These are phyloP conservation scores for Apodemia duryi DNA, from an alignment of 2,888 invertebrate genomes.

Conservation along the genomic window DNA sequence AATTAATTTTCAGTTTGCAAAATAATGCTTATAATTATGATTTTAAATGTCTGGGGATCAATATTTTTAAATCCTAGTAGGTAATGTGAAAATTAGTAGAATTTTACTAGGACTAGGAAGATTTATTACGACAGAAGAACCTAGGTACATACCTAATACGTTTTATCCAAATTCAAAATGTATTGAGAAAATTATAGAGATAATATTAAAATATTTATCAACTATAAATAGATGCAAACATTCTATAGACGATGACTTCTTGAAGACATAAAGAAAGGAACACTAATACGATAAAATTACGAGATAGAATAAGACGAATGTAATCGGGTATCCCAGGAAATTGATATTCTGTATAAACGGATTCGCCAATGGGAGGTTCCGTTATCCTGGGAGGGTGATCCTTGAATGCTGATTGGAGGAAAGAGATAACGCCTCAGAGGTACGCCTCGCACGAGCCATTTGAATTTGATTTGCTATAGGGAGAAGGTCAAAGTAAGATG, in stretches of 20 bases:
- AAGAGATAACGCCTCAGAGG: slow-evolving; percentile 61
- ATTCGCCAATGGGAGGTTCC: slow-evolving; percentile 51
- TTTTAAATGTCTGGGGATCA: too few species aligned
- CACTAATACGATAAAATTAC: slow-evolving; percentile 25
- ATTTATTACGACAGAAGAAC: too few species aligned
- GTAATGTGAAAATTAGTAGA: too few species aligned
- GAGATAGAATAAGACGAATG: slow-evolving; percentile 49
- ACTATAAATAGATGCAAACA: too few species aligned
- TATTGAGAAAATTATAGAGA: too few species aligned
- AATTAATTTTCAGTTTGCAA: too few species aligned
- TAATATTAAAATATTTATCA: too few species aligned
- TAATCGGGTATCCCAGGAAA: slow-evolving; percentile 52
- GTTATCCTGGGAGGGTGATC: slow-evolving; percentile 69
- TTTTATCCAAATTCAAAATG: too few species aligned
- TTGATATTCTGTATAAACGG: slow-evolving; percentile 45
- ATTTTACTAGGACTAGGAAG: too few species aligned
- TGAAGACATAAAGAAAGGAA: slow-evolving; percentile 35
- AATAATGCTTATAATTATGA: too few species aligned
- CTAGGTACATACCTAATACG: too few species aligned
- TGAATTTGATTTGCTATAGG: slow-evolving; percentile 61
- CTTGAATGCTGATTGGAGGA: slow-evolving; percentile 59
- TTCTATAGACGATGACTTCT: neutral
- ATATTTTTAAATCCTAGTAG: too few species aligned
- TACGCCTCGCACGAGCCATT: slow-evolving; percentile 66
- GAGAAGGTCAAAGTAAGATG: slow-evolving; percentile 36